Evolutionary conservation across 92 coral and sea anemone genomes (phyloP).

Genomic region (Actinostola sp.): DNA sequence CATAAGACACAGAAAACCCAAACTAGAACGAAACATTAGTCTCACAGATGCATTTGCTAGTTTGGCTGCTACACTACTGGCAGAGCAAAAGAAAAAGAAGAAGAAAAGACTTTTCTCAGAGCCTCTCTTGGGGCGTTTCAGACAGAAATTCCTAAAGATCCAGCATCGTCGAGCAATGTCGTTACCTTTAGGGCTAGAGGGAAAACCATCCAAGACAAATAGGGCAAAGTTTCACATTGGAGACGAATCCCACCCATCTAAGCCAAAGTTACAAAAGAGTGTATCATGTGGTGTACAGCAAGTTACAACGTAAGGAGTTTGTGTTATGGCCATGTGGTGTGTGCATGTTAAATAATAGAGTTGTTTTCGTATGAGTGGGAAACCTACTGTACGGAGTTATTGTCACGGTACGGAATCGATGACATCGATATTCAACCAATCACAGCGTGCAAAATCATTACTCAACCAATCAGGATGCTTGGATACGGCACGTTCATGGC

Average conservation of each 20-base stretch:
- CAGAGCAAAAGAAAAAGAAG: slow-evolving; percentile 36
- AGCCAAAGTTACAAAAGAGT: slow-evolving; percentile 4
- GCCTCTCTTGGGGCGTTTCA: slow-evolving; percentile 69
- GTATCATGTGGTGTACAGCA: slow-evolving; percentile 11
- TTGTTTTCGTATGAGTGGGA: no score
- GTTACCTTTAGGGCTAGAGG: slow-evolving; percentile 54
- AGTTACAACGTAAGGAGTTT: slow-evolving; percentile 10
- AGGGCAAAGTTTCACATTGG: slow-evolving; percentile 28
- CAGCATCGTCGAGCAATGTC: slow-evolving; percentile 66
- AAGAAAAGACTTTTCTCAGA: slow-evolving; percentile 58
- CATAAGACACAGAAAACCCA: slow-evolving; percentile 34
- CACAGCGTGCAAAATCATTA: no score
- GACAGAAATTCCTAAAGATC: slow-evolving; percentile 65
- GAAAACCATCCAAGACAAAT: neutral
- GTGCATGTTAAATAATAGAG: no score
- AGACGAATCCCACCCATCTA: slow-evolving; percentile 1
- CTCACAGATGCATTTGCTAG: slow-evolving; percentile 26
- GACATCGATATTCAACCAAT: no score
- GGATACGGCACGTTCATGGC: no score
- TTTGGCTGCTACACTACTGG: slow-evolving; percentile 22
- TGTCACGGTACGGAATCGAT: no score
- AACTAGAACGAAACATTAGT: slow-evolving; percentile 30
- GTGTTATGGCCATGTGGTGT: no score
- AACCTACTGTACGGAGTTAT: no score
- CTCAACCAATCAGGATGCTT: no score